Evolutionary conservation across 1,140 invertebrate genomes (phyloP), one percentile per base, ranked within the genome.

Genomic region (Wiebesia pumilae): DNA sequence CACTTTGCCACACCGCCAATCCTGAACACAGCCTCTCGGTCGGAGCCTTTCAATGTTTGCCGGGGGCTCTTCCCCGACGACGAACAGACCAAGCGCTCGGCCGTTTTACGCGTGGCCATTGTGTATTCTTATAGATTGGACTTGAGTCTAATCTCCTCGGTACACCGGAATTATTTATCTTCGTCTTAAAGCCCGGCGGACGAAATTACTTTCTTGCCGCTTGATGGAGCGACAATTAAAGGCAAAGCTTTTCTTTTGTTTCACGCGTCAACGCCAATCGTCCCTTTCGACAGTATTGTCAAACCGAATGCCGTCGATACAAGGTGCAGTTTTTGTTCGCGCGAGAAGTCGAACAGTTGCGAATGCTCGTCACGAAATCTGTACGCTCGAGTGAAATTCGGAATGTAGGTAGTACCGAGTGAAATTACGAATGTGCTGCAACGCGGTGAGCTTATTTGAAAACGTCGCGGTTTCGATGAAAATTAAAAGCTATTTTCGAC

Each of bases 71-170:
- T 30, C 75, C 51, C 27, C 35, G 30, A 12, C 27, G 27, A 62
- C 12, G 12, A 47, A 47, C 14, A 6, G 12, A 16, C 43, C 9
- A 69, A 47, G 24, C 30, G 7, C 40, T 12, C 30, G 27, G 16
- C n/a, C 69, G 69, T 40, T 83, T 83, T 83, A 83, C 40, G 51
- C 69, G 3, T 19, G 47, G 33, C 81, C 67, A 82, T 82, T 82
- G 81, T 73, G n/a, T 69, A 71, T 43, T 47, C 30, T 51, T 35
- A 47, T 27, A 51, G 43, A 54, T 75, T 78, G 47, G 65, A n/a
- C 27, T 69, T 16, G 43, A 54, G 67, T 43, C 54, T 40, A 71
- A 82, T 82, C 47, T 78, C n/a, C 65, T 24, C 38, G 65, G 81
- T 14, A 30, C 40, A 19, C 69, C 54, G 30, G 47, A 67, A 54